These are phyloP conservation scores for Teinopalpus imperialis DNA, from an alignment of 2,888 invertebrate species.

Conservation along the genomic window DNA sequence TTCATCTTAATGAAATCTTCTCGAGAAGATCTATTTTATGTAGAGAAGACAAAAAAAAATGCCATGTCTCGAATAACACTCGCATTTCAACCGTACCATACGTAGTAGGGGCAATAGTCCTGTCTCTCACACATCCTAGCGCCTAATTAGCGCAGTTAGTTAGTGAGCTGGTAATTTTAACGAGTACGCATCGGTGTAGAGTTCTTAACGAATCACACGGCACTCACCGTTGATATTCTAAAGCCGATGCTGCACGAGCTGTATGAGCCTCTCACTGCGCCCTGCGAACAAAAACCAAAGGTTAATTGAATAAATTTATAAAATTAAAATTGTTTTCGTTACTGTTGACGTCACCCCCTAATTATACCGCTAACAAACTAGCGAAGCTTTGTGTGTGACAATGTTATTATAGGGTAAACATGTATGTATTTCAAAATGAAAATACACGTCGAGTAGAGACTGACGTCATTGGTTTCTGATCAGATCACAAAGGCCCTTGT, in stretches of 20 bases:
- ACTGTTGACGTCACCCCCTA: not conserved
- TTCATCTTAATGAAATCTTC: too few species aligned
- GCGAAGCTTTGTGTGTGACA: too few species aligned
- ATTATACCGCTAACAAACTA: too few species aligned
- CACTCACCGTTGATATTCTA: slow-evolving; percentile 56
- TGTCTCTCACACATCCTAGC: slow-evolving; percentile 25
- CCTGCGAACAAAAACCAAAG: slow-evolving; percentile 42
- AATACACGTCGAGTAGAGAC: too few species aligned
- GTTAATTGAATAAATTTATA: slow-evolving; percentile 8
- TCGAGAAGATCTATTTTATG: too few species aligned
- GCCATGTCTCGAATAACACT: slow-evolving; percentile 9
- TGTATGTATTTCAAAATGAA: too few species aligned
- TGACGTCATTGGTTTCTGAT: too few species aligned
- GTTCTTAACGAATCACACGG: slow-evolving; percentile 27
- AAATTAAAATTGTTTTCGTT: not conserved
- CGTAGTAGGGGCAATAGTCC: slow-evolving; percentile 13
- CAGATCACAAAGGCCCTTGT: too few species aligned
- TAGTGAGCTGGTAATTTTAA: slow-evolving; percentile 35
- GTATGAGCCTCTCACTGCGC: slow-evolving; percentile 38
- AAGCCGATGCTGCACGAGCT: slow-evolving; percentile 35
- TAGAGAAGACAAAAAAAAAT: too few species aligned
- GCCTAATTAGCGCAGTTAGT: slow-evolving; percentile 34
- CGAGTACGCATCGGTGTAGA: slow-evolving; percentile 29
- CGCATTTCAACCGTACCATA: not conserved
- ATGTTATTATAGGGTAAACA: too few species aligned